phyloP scores from a whole-genome alignment of 35 echinoderm and acorn worm genomes.

The Anneissia japonica region DNA sequence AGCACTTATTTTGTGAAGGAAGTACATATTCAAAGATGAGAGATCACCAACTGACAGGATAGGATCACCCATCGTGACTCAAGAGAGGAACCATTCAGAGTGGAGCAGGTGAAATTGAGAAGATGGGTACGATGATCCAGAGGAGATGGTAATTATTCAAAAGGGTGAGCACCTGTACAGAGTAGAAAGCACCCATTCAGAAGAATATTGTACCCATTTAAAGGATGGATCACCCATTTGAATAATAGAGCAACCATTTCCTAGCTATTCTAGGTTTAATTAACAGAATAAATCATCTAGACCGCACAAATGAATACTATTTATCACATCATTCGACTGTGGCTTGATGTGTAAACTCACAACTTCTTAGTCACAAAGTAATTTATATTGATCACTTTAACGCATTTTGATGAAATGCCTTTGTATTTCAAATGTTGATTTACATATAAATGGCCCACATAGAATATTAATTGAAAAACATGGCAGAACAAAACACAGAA shows the following conservation, averaged over 20 bases:
- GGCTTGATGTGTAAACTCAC: not conserved
- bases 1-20: too few species aligned
- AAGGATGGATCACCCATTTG: not conserved
- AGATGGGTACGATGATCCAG: too few species aligned
- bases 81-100: too few species aligned
- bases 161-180: too few species aligned
- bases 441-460: not conserved
- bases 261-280: not conserved
- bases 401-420: not conserved
- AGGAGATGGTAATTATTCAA: too few species aligned
- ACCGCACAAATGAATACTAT: not conserved
- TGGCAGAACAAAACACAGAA: not conserved
- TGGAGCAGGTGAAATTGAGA: too few species aligned
- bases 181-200: too few species aligned
- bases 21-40: too few species aligned
- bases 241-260: not conserved
- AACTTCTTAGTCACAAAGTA: not conserved
- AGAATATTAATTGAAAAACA: not conserved
- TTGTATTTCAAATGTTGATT: not conserved
- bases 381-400: not conserved
- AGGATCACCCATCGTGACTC: too few species aligned
- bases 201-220: too few species aligned
- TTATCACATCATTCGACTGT: not conserved
- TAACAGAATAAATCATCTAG: not conserved
- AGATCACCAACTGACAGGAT: too few species aligned